Evolutionary conservation across 2,797 vertebrate genomes (phyloP).

Genomic region (Chelonia mydas): DNA sequence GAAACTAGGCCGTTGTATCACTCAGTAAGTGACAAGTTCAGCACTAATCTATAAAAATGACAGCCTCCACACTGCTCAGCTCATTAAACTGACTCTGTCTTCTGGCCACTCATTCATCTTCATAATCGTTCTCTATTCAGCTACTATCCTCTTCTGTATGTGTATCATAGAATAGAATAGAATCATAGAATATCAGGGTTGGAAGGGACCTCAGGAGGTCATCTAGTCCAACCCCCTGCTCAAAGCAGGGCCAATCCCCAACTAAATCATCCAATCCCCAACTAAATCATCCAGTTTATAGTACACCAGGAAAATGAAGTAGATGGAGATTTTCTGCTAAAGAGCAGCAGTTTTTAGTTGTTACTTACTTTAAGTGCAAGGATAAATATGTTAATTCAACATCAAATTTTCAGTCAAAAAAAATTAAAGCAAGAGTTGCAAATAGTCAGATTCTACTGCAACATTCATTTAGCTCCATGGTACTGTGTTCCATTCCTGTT

Average conservation of each 20-base stretch:
- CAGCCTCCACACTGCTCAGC: slow-evolving; percentile 66
- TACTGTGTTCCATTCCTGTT: neutral
- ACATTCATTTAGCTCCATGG: neutral
- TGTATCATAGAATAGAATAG: neutral
- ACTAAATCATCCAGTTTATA: slow-evolving; percentile 44
- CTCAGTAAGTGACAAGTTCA: slow-evolving; percentile 77
- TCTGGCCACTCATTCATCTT: slow-evolving; percentile 75
- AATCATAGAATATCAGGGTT: no score
- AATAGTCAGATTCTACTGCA: neutral
- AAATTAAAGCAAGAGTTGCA: neutral
- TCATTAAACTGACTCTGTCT: slow-evolving; percentile 79
- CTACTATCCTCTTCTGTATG: slow-evolving; percentile 70
- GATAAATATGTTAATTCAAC: slow-evolving; percentile 75
- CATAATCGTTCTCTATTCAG: slow-evolving; percentile 72
- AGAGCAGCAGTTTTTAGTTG: slow-evolving; percentile 77
- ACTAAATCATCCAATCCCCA: no score
- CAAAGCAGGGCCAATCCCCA: no score
- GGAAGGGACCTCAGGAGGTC: no score
- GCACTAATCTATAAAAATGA: slow-evolving; percentile 80
- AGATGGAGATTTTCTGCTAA: slow-evolving; percentile 72
- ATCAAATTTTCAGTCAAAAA: slow-evolving; percentile 46
- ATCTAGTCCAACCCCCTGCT: no score
- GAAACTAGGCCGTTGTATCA: slow-evolving; percentile 79
- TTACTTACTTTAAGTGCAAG: slow-evolving; percentile 63
- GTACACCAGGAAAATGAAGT: slow-evolving; percentile 76